Percentiles rank a stretch among this genome's conserved stretches.
Conservation (phyloP, 1,140 invertebrate genomes). For the Leucophenga varia region DNA sequence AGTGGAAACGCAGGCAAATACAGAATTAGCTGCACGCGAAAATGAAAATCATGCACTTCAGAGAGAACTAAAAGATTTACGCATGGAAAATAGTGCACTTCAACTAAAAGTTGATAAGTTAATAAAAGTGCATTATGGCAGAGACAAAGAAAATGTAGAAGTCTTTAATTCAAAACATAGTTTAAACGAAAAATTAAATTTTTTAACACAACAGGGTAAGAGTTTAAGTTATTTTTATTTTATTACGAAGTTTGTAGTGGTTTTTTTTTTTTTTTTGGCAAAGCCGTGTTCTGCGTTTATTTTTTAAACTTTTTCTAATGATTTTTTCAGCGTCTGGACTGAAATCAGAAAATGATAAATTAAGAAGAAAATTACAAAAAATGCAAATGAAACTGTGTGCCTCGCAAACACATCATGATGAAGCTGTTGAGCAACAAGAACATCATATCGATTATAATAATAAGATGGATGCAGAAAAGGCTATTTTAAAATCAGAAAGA, state of each 20-base stretch:
- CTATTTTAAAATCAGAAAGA: constrained; percentile 37
- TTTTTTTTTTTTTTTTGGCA: no score
- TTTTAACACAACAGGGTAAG: no score
- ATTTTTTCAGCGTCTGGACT: constrained; percentile 16
- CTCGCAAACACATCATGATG: constrained; percentile 30
- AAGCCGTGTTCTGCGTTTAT: no score
- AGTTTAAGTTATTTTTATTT: no score
- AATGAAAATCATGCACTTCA: constrained; percentile 28
- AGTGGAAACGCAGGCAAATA: constrained; percentile 62
- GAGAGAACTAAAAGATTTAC: constrained; percentile 19
- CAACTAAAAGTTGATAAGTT: no score
- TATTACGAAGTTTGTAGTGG: no score
- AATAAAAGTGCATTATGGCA: no score
- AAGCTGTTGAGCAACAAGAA: constrained; percentile 23
- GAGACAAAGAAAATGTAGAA: no score
- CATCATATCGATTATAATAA: constrained; percentile 5
- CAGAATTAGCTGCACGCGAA: constrained; percentile 43
- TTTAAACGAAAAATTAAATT: no score
- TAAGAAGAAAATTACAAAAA: constrained; percentile 36
- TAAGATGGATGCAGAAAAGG: constrained; percentile 46
- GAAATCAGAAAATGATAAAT: constrained; percentile 32
- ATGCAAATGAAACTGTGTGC: constrained; percentile 29
- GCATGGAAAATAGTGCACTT: no score
- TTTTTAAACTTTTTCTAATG: not conserved
- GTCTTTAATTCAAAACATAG: no score